Evolutionary conservation across 2,888 invertebrate genomes (phyloP).

Genomic region (Scaptomyza flava): DNA sequence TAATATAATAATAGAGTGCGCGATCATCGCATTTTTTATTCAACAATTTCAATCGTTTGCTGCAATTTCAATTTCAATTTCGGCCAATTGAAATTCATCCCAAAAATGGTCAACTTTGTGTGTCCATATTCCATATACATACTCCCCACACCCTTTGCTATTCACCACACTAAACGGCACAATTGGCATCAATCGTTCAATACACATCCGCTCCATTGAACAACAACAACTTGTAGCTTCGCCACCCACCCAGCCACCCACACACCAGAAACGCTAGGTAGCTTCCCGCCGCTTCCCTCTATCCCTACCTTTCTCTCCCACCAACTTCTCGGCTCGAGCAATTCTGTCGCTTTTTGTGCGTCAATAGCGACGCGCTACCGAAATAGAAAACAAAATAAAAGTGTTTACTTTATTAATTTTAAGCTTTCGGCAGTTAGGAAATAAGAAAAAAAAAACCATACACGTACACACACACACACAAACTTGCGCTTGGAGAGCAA

Average conservation of each 20-base stretch:
- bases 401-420: slow-evolving; percentile 76
- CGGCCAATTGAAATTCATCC: slow-evolving; percentile 72
- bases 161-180: slow-evolving; percentile 9
- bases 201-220: slow-evolving; percentile 57
- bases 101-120: slow-evolving; percentile 59
- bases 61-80: slow-evolving; percentile 45
- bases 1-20: slow-evolving; percentile 30
- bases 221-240: slow-evolving; percentile 1
- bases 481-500: slow-evolving; percentile 5
- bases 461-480: slow-evolving; percentile 16
- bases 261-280: too few relatives aligned
- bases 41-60: slow-evolving; percentile 43
- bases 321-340: not conserved
- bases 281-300: not conserved
- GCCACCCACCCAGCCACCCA: not conserved
- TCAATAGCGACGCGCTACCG: slow-evolving; percentile 46
- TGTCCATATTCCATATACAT: slow-evolving; percentile 19
- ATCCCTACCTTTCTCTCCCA: not conserved
- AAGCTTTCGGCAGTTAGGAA: slow-evolving; percentile 76
- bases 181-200: slow-evolving; percentile 72
- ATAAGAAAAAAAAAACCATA: slow-evolving; percentile 39
- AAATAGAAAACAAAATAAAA: slow-evolving; percentile 43
- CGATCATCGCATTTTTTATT: slow-evolving; percentile 47
- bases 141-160: not conserved
- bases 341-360: slow-evolving; percentile 50